Evolutionary conservation across 2,888 invertebrate genomes (phyloP).

Genomic region (Dolichopus griseipennis): DNA sequence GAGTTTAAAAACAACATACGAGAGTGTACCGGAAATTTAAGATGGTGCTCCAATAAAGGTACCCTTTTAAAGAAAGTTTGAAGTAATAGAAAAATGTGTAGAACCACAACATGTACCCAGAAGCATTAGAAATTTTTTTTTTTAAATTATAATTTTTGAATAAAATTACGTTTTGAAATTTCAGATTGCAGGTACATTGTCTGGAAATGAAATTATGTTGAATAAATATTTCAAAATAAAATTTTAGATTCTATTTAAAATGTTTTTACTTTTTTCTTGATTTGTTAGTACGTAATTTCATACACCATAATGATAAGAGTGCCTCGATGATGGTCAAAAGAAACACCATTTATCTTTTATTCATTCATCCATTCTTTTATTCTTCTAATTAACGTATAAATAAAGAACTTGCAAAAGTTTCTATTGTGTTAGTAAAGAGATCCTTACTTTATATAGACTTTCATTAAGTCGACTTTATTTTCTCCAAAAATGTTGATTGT

Average conservation of each 20-base stretch:
- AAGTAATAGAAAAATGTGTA: background rate
- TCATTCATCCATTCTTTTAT: no score
- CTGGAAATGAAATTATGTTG: background rate
- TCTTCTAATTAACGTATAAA: no score
- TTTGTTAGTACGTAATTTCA: background rate
- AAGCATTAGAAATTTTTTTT: background rate
- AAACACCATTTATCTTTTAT: no score
- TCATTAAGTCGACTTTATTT: no score
- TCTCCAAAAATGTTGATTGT: no score
- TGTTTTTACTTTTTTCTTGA: background rate
- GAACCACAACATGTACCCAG: background rate
- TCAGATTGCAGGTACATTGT: background rate
- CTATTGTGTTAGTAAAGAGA: no score
- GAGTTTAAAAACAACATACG: background rate
- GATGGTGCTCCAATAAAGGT: background rate
- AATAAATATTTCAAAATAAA: background rate
- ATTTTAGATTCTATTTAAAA: background rate
- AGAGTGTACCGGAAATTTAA: background rate
- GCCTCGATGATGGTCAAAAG: no score
- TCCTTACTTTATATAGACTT: no score
- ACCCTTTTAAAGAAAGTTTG: background rate
- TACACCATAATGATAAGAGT: no score
- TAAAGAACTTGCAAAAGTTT: no score
- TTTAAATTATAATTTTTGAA: background rate
- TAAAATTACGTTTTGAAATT: background rate